phyloP scores from a whole-genome alignment of 2,113 vertebrate species.

The Alethe diademata region DNA sequence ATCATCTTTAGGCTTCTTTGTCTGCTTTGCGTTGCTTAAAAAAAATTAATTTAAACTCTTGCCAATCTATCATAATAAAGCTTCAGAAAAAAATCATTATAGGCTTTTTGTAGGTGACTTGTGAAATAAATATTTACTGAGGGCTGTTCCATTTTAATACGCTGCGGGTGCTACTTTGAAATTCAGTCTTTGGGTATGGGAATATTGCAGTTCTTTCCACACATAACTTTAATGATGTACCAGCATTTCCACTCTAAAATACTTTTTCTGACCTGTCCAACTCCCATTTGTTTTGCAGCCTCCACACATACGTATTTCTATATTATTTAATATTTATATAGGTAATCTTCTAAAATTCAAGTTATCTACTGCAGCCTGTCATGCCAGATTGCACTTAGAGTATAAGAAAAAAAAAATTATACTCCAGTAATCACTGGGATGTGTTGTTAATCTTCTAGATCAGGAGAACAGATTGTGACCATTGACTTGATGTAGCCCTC shows the following conservation, averaged over 20 bases:
- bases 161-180: background rate
- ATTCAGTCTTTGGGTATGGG: background rate
- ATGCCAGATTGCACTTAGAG: background rate
- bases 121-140: slow-evolving; percentile 32
- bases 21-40: background rate
- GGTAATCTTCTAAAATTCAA: background rate
- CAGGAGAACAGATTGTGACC: background rate
- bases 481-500: background rate
- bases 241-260: background rate
- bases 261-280: background rate
- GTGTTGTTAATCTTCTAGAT: background rate
- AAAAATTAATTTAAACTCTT: background rate
- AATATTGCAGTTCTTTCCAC: background rate
- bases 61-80: background rate
- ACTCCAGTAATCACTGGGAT: background rate
- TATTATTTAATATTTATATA: background rate
- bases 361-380: background rate
- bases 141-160: background rate
- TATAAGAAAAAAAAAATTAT: background rate
- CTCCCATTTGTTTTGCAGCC: background rate
- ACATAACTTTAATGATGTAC: background rate
- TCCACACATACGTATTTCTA: background rate
- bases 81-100: background rate
- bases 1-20: background rate
- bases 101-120: slow-evolving; percentile 11